Percentiles rank a stretch among this genome's conserved stretches.
phyloP scores from a whole-genome alignment of 2,888 invertebrate genomes.

The Cabera pusaria region DNA sequence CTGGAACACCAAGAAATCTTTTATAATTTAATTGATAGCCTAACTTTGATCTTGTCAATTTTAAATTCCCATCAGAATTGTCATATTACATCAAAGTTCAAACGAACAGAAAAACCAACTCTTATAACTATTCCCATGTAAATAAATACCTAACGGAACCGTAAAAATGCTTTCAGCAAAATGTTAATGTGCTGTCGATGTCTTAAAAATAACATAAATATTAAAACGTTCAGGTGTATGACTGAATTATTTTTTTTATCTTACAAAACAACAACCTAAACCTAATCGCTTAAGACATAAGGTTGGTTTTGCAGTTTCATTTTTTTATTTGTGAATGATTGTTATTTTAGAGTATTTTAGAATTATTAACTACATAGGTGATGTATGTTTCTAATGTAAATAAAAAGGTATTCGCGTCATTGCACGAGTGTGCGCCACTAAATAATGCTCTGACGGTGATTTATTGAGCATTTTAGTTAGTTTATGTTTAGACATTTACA shows the following conservation, averaged over 20 bases:
- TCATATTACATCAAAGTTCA: slow-evolving; percentile 32
- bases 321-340: slow-evolving; percentile 4
- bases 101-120: slow-evolving; percentile 21
- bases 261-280: too few relatives aligned
- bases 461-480: slow-evolving; percentile 42
- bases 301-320: slow-evolving; percentile 6
- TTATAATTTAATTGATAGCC: slow-evolving; percentile 14
- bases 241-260: too few relatives aligned
- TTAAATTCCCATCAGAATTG: slow-evolving; percentile 25
- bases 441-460: slow-evolving; percentile 43
- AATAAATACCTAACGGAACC: slow-evolving; percentile 20
- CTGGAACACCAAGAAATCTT: slow-evolving; percentile 9
- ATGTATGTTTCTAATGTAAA: slow-evolving; percentile 52
- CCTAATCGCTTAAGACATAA: slow-evolving; percentile 6
- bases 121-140: slow-evolving; percentile 20
- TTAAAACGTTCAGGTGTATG: slow-evolving; percentile 64
- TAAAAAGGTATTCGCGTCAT: slow-evolving; percentile 40
- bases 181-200: slow-evolving; percentile 23
- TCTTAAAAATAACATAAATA: slow-evolving; percentile 39
- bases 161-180: slow-evolving; percentile 34
- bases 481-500: slow-evolving; percentile 33
- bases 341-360: slow-evolving; percentile 19
- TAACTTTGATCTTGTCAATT: slow-evolving; percentile 28
- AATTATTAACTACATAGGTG: slow-evolving; percentile 48
- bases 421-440: slow-evolving; percentile 37